Percentiles rank a stretch among this genome's conserved stretches.
Evolutionary conservation across 2,797 vertebrate genomes (phyloP).

Genomic region (Loriculus beryllinus): DNA sequence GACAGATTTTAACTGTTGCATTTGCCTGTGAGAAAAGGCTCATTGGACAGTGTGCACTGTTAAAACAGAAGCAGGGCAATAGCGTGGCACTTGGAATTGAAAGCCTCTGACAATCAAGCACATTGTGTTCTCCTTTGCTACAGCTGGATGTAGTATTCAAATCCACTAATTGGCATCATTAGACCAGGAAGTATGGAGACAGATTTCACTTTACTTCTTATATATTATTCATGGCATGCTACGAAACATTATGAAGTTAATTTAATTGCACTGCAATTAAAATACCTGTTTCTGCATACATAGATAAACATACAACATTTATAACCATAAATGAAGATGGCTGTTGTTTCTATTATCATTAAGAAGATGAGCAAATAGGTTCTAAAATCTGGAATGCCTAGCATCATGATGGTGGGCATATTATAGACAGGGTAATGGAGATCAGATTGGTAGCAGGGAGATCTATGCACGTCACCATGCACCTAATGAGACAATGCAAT

Average conservation of each 20-base stretch:
- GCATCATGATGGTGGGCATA: no score
- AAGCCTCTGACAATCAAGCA: background rate
- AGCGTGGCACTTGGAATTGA: background rate
- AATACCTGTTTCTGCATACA: constrained; percentile 19
- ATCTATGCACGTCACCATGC: background rate
- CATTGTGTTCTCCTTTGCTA: background rate
- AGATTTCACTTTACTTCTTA: constrained; percentile 12
- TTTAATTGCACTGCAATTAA: constrained; percentile 41
- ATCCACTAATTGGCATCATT: background rate
- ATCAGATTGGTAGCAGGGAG: background rate
- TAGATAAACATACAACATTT: background rate
- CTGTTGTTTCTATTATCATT: background rate
- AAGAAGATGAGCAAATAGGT: background rate
- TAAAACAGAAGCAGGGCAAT: background rate
- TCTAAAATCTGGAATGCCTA: no score
- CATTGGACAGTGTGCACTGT: background rate
- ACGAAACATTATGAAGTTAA: constrained; percentile 18
- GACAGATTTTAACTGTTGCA: background rate
- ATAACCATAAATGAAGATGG: background rate
- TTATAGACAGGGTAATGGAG: no score
- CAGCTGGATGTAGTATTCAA: background rate
- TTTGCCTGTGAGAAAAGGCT: background rate
- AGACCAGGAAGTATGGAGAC: background rate
- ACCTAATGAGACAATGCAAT: background rate
- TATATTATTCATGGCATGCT: constrained; percentile 33